A percentile compares a stretch with the other conserved stretches of the same genome.
Conservation (phyloP, 1,140 invertebrate genomes). For the Archivesica marissinica region DNA sequence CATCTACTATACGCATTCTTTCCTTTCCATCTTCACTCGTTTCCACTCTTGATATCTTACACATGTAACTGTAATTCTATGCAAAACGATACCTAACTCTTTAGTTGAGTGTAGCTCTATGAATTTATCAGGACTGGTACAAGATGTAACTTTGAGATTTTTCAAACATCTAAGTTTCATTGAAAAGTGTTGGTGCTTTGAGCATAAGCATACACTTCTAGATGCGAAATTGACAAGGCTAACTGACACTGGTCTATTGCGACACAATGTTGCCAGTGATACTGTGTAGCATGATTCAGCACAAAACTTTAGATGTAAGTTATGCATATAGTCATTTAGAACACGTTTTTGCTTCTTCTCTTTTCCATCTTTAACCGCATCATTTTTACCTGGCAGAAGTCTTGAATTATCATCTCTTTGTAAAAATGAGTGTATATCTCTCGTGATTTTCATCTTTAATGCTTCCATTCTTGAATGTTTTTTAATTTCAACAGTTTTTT, state of each 20-base stretch:
- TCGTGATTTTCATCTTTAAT: background rate
- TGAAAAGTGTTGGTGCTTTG: slow-evolving; percentile 13
- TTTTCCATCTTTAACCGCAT: slow-evolving; percentile 2
- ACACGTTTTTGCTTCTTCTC: slow-evolving; percentile 26
- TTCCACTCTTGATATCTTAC: slow-evolving; percentile 48
- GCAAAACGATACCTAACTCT: background rate
- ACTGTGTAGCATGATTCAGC: slow-evolving; percentile 1
- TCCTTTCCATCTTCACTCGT: slow-evolving; percentile 31
- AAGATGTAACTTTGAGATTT: slow-evolving; percentile 11
- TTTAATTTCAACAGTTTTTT: background rate
- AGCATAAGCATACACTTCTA: slow-evolving; percentile 16
- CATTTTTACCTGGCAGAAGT: slow-evolving; percentile 20
- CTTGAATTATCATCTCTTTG: slow-evolving; percentile 35
- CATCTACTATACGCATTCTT: slow-evolving; percentile 38
- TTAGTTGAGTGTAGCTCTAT: slow-evolving; percentile 6
- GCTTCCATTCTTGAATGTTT: background rate
- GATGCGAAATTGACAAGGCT: background rate
- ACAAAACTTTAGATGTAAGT: slow-evolving; percentile 15
- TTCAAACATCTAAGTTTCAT: slow-evolving; percentile 5
- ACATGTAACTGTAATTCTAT: background rate
- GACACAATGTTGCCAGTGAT: slow-evolving; percentile 29
- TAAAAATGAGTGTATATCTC: slow-evolving; percentile 7
- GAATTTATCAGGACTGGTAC: slow-evolving; percentile 11
- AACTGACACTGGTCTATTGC: slow-evolving; percentile 7
- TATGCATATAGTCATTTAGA: slow-evolving; percentile 19